phyloP scores from a whole-genome alignment of 2,113 vertebrate species.

The Stegastes partitus region DNA sequence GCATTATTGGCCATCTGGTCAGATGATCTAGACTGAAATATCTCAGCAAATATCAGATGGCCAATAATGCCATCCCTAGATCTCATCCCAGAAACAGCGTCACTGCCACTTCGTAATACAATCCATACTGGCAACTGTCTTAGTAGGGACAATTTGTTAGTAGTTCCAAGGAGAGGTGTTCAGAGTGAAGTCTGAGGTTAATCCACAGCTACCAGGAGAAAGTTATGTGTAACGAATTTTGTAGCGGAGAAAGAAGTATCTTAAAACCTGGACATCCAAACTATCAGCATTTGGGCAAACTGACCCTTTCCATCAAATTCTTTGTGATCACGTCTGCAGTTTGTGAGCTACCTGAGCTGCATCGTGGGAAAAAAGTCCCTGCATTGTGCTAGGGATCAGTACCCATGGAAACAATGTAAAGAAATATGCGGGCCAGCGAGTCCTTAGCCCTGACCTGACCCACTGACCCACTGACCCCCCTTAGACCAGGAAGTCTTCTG shows the following conservation, averaged over 20 bases:
- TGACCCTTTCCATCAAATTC: not conserved
- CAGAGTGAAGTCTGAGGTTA: not conserved
- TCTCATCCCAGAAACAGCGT: no score
- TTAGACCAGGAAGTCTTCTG: slow-evolving; percentile 20
- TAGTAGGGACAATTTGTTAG: not conserved
- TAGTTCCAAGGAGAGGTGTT: no score
- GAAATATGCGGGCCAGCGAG: slow-evolving; percentile 33
- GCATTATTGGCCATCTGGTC: no score
- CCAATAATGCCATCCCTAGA: no score
- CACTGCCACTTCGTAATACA: no score
- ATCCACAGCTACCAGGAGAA: not conserved
- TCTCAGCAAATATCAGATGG: no score
- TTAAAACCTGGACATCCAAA: not conserved
- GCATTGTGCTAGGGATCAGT: slow-evolving; percentile 70
- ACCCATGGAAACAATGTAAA: slow-evolving; percentile 66
- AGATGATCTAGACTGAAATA: no score
- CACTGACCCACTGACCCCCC: slow-evolving; percentile 48
- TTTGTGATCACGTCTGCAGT: slow-evolving; percentile 7
- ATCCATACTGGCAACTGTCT: not conserved
- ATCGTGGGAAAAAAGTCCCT: slow-evolving; percentile 59
- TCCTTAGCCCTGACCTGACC: slow-evolving; percentile 55
- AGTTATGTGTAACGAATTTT: not conserved
- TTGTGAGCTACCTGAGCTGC: slow-evolving; percentile 15
- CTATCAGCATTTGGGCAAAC: not conserved
- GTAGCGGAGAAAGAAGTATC: not conserved